phyloP scores from a whole-genome alignment of 2,888 invertebrate genomes.

The Embidobia sp. region DNA sequence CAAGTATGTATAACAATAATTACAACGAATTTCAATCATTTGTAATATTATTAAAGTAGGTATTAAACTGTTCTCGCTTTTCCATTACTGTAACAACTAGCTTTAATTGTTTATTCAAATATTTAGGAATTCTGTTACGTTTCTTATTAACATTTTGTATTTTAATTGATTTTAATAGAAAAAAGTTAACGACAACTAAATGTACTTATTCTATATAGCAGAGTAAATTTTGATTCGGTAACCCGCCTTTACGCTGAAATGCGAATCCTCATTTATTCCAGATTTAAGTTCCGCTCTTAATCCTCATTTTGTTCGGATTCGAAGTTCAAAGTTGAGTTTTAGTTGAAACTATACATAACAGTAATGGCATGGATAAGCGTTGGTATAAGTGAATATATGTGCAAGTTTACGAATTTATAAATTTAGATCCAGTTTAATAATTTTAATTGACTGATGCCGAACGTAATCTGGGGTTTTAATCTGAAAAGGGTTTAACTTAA shows the following conservation, averaged over 20 bases:
- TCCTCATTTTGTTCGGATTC: constrained; percentile 46
- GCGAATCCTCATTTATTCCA: constrained; percentile 44
- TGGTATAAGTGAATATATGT: constrained; percentile 9
- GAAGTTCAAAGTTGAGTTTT: constrained; percentile 35
- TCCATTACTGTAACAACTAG: too few species aligned
- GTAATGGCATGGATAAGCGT: constrained; percentile 25
- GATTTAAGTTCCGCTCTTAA: constrained; percentile 31
- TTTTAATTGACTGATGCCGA: constrained; percentile 25
- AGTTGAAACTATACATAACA: constrained; percentile 37
- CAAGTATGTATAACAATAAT: too few species aligned
- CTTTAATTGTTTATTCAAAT: too few species aligned
- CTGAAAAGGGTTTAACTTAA: constrained; percentile 16
- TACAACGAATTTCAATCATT: too few species aligned
- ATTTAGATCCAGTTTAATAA: constrained; percentile 16
- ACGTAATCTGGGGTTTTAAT: too few species aligned
- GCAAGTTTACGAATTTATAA: constrained; percentile 29
- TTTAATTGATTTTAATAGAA: too few species aligned
- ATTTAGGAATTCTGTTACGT: too few species aligned
- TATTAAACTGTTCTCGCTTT: too few species aligned
- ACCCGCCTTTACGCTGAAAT: constrained; percentile 24
- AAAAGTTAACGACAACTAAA: too few species aligned
- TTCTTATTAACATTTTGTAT: too few species aligned
- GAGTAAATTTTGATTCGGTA: constrained; percentile 25
- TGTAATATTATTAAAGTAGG: too few species aligned
- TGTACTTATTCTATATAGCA: not conserved